phyloP scores from a whole-genome alignment of 2,113 vertebrate genomes.

The Macheiramphus alcinus region DNA sequence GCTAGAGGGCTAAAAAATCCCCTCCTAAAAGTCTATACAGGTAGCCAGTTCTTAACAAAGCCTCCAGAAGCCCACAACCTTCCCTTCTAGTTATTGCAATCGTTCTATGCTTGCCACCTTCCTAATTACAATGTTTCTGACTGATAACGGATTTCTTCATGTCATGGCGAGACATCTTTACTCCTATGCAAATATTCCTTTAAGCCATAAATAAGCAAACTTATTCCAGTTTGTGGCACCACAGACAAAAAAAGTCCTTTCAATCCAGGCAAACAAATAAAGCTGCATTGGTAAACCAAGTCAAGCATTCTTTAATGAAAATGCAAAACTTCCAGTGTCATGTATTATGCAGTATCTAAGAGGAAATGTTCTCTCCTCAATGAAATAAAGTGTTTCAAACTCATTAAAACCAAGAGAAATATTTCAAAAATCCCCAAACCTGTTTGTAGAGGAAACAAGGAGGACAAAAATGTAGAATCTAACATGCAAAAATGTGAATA shows the following conservation, averaged over 20 bases:
- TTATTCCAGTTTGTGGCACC: not conserved
- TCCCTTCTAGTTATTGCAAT: not conserved
- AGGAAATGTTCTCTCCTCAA: not conserved
- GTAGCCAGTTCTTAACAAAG: not conserved
- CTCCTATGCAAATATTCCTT: not conserved
- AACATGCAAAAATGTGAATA: not conserved
- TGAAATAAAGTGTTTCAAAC: not conserved
- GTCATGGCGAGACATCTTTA: not conserved
- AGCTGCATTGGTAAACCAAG: not conserved
- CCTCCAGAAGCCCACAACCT: not conserved
- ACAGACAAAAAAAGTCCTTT: not conserved
- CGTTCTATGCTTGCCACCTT: not conserved
- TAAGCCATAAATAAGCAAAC: not conserved
- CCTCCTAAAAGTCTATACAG: not conserved
- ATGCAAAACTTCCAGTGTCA: not conserved
- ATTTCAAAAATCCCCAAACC: not conserved
- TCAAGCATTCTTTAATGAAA: not conserved
- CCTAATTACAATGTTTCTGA: not conserved
- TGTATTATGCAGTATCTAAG: not conserved
- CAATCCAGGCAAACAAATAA: not conserved
- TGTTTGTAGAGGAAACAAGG: not conserved
- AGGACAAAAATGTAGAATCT: not conserved
- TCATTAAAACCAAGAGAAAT: not conserved
- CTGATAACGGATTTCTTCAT: not conserved
- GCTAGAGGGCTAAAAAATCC: not conserved